These are phyloP conservation scores for Blera fallax DNA, from an alignment of 2,888 invertebrate genomes.

Conservation along the genomic window DNA sequence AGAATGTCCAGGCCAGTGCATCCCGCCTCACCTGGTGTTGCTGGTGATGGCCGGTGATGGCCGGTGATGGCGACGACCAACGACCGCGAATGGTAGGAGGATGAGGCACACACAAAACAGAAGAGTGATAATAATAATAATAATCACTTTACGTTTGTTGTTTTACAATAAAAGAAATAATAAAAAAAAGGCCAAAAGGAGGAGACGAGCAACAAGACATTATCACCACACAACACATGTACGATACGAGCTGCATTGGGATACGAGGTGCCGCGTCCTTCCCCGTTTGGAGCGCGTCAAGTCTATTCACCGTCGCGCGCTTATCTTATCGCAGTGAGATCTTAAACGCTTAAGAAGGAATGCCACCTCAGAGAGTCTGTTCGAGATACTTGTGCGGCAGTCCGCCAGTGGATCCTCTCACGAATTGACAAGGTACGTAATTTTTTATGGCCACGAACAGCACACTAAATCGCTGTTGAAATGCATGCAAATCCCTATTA, in stretches of 20 bases:
- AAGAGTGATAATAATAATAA: conserved; percentile 72
- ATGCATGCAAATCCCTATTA: conserved; percentile 39
- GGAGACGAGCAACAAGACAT: conserved; percentile 61
- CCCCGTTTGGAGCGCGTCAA: conserved; percentile 7
- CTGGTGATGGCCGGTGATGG: no score
- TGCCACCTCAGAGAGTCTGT: conserved; percentile 72
- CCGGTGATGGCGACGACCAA: conserved; percentile 8
- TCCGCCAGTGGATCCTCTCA: background rate
- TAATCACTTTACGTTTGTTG: conserved; percentile 72
- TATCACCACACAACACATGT: conserved; percentile 70
- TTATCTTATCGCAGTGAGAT: conserved; percentile 64
- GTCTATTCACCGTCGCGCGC: conserved; percentile 41
- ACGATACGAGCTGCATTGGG: background rate
- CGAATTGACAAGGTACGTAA: conserved; percentile 47
- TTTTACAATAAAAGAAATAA: conserved; percentile 65
- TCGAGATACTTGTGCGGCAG: background rate
- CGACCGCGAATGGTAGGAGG: conserved; percentile 23
- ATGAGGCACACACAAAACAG: conserved; percentile 33
- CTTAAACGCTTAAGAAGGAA: conserved; percentile 67
- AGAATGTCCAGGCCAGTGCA: conserved; percentile 24
- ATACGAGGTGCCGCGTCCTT: no score
- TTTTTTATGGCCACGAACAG: conserved; percentile 46
- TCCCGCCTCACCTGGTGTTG: conserved; percentile 59
- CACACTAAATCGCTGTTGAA: conserved; percentile 55
- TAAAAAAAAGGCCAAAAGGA: conserved; percentile 1